Base-by-base conservation (phyloP, 2,797 vertebrate species). In the Schizothorax lantsangensis region DNA sequence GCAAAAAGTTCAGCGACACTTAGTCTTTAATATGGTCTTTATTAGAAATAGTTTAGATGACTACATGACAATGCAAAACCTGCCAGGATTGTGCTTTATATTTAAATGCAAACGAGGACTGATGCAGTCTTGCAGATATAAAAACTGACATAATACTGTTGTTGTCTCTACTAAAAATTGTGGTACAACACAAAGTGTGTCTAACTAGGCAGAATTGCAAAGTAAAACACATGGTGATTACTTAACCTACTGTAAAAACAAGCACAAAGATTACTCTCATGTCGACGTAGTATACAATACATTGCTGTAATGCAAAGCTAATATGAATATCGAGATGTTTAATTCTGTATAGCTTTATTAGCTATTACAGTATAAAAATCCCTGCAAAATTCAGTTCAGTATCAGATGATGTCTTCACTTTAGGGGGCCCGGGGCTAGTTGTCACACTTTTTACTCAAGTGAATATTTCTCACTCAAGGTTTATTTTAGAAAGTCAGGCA, bases 211-310 rank as follows among this genome's bases (percentile, higher is more conserved):
- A 38, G 12, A 38, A 78, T 43, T 54, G 38, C 33, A 77, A 83
- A 83, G 69, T 83, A 83, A 83, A 82, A 81, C 79, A 81, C 79
- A 83, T 45, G 52, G 81, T 74, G 81, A 83, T 83, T 74, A 83
- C 52, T 73, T 45, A 38, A 30, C 15, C 14, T 84, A n/a, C 30
- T 36, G 19, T 57, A 57, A 52, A 69, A 30, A 47, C 15, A 40
- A 40, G 10, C 26, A 78, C 43, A 68, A 26, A 8, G 21, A 77
- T 38, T 38, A 54, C 45, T 82, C 74, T 49, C 40, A 40, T n/a
- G 17, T 19, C 1, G 12, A 52, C 7, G 23, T n/a, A 11, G 57
- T 14, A 14, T 0, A 21, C 23, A 77, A 36, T 9, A 57, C 10
- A 78, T 33, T 21, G 38, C 21, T 45, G 19, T 11, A 59, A 57